Conservation (phyloP, 2,113 vertebrate genomes). For the Struthidea cinerea region DNA sequence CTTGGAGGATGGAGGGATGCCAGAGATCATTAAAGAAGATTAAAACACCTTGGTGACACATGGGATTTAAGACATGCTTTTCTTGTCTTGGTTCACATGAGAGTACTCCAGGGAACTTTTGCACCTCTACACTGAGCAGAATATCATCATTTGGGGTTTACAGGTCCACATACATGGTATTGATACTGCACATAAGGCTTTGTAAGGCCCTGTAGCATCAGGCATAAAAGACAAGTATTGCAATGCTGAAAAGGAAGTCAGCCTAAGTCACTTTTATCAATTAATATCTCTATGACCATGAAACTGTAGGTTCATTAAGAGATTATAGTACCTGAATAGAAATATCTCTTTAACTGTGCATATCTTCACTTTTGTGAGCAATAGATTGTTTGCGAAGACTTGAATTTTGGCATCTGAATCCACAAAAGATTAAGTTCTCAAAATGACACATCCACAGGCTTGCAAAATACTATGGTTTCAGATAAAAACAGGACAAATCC, state of each 20-base stretch:
- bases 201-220: neutral
- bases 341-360: neutral
- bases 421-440: neutral
- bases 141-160: neutral
- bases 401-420: neutral
- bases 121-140: neutral
- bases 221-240: neutral
- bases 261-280: neutral
- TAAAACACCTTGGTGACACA: neutral
- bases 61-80: neutral
- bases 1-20: neutral
- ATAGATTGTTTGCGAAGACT: neutral
- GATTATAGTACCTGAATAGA: neutral
- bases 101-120: neutral
- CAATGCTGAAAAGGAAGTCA: neutral
- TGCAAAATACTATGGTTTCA: neutral
- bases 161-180: rapidly evolving
- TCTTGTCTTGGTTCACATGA: neutral
- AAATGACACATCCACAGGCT: neutral
- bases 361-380: neutral
- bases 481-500: neutral
- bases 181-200: neutral
- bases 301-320: neutral
- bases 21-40: neutral
- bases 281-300: neutral